Evolutionary conservation across 2,113 vertebrate genomes (phyloP), one percentile per base, ranked within the genome.

Genomic region (Mellivora capensis): DNA sequence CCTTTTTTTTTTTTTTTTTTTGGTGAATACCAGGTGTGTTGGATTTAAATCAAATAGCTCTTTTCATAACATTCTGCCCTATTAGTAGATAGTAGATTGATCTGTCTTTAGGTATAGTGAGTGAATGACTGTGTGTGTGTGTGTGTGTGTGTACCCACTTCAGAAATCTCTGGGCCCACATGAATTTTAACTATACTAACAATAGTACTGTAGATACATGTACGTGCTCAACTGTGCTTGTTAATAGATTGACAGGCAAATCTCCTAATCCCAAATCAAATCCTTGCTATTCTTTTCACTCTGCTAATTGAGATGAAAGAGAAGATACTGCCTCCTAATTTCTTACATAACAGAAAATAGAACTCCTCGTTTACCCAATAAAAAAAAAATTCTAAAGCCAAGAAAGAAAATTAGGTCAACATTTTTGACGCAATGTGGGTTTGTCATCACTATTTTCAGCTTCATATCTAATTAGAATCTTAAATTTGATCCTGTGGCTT

Each of bases 321-420:
- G 12, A 62, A 62, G 39, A 31, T 42, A 89, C 4, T 90, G 29
- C 7, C 82, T 83, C 64, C 47, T 72, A 47, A 76, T 93, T 91
- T 83, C 17, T 76, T 84, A 7, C 31, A 2, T 79, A 90, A 21
- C 31, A 93, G 64, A 85, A 97, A 57, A 69, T 34, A n/a, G 27
- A 49, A 37, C 18, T 64, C 37, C 54, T 95, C 42, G 8, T 76
- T 91, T 91, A 91, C 13, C 14, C n/a, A 90, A n/a, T 76, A 54
- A 88, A 96, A 91, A 59, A 52, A 54, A 79, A 59, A 25, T 4
- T 59, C 47, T 76, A 77, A 71, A 92, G 25, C 34, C 62, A 93
- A 96, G 61, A 54, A 94, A 84, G 29, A 97, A 96, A 97, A 91
- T 39, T 44, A 44, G 7, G 25, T 83, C 42, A 67, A 69, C 20